phyloP scores from a whole-genome alignment of 2,113 vertebrate genomes.

The Rostratula benghalensis region DNA sequence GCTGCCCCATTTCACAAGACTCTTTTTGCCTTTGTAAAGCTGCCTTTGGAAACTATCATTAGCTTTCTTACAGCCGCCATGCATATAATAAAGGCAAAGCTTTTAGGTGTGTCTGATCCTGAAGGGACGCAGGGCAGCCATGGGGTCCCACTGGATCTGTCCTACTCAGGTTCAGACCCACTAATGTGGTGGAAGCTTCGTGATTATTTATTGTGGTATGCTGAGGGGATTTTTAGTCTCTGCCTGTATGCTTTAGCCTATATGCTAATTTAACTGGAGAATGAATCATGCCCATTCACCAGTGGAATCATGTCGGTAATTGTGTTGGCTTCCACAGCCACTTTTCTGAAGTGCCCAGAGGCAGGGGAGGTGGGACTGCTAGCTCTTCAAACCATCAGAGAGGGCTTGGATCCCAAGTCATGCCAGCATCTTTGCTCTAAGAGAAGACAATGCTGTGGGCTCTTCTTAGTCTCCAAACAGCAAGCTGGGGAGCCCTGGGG shows the following conservation, averaged over 20 bases:
- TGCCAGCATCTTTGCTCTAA: neutral
- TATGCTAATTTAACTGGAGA: neutral
- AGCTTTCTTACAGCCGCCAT: neutral
- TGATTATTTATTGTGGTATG: neutral
- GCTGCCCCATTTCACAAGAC: constrained; percentile 21
- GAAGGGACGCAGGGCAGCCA: accelerated
- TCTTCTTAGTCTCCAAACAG: neutral
- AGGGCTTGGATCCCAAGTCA: neutral
- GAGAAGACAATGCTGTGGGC: neutral
- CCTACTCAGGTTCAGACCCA: neutral
- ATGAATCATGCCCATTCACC: constrained; percentile 33
- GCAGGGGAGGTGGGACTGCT: constrained; percentile 3
- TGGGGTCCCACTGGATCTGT: neutral
- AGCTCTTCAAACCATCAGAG: neutral
- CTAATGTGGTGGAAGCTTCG: neutral
- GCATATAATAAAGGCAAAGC: neutral
- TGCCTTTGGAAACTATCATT: constrained; percentile 7
- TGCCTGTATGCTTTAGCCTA: neutral
- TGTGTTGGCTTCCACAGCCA: neutral
- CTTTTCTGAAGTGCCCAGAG: constrained; percentile 28
- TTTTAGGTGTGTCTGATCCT: neutral
- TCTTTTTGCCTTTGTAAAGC: constrained; percentile 34
- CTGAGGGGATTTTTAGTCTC: neutral
- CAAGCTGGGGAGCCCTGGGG: accelerated
- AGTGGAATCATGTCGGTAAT: constrained; percentile 18